phyloP scores from a whole-genome alignment of 2,888 invertebrate genomes.

The Theristus sp. region DNA sequence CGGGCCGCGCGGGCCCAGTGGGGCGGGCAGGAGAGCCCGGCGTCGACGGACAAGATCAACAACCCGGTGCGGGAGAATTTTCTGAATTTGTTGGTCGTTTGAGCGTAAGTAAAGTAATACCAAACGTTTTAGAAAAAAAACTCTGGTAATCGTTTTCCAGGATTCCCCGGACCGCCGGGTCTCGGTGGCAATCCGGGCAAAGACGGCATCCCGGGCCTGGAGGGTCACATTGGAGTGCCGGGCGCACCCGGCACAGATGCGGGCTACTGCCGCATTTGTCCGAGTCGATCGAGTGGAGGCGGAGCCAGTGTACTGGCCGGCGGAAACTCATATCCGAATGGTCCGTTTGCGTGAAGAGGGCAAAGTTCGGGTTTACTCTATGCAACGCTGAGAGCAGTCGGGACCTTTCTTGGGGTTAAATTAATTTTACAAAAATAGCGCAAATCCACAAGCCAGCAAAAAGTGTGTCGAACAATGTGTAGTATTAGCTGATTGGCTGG shows the following conservation, averaged over 20 bases:
- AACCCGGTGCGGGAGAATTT: neutral
- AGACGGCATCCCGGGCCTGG: neutral
- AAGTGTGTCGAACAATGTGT: too few relatives aligned
- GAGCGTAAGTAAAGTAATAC: too few relatives aligned
- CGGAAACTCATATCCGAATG: neutral
- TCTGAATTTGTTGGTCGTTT: neutral
- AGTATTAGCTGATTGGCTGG: too few relatives aligned
- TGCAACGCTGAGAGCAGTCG: too few relatives aligned
- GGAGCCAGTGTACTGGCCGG: neutral
- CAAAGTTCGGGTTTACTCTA: too few relatives aligned
- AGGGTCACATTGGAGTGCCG: neutral
- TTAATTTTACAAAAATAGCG: too few relatives aligned
- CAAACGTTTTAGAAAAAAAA: too few relatives aligned
- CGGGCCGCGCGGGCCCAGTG: neutral
- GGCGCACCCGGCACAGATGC: neutral
- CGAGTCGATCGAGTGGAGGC: neutral
- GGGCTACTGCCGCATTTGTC: neutral
- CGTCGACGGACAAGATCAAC: neutral
- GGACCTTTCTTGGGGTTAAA: too few relatives aligned
- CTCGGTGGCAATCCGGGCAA: neutral
- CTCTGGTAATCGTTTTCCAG: neutral
- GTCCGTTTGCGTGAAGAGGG: too few relatives aligned
- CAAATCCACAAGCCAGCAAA: too few relatives aligned
- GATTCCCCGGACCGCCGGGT: neutral
- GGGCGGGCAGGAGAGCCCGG: neutral